Evolutionary conservation across 2,113 vertebrate species (phyloP).

Genomic region (Nyctereutes procyonoides): DNA sequence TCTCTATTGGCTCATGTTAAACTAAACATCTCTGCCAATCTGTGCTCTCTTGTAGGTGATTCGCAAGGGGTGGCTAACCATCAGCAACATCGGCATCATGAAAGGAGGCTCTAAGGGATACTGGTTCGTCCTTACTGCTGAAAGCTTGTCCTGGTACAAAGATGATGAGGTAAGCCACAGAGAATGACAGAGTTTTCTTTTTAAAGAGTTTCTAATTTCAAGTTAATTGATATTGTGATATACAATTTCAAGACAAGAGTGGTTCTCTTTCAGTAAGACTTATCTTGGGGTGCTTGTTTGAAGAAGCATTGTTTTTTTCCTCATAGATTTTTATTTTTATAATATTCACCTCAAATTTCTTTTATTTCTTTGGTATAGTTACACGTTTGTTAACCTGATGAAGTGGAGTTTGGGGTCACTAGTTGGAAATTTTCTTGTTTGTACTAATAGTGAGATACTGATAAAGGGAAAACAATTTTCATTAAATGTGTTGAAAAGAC

Average conservation of each 20-base stretch:
- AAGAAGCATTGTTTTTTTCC: neutral
- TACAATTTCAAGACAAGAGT: neutral
- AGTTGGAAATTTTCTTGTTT: neutral
- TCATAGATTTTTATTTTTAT: neutral
- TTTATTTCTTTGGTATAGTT: neutral
- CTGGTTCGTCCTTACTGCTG: slow-evolving; percentile 93
- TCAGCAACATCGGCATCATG: slow-evolving; percentile 93
- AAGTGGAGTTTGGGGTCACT: neutral
- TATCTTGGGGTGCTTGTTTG: neutral
- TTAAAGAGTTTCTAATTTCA: neutral
- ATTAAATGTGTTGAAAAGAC: slow-evolving; percentile 17
- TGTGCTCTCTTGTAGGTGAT: slow-evolving; percentile 90
- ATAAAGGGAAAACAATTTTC: neutral
- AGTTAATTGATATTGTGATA: neutral
- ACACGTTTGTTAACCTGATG: neutral
- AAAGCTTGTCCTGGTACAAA: slow-evolving; percentile 93
- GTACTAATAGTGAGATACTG: neutral
- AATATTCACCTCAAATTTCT: neutral
- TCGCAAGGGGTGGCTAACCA: slow-evolving; percentile 95
- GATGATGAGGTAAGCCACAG: slow-evolving; percentile 90
- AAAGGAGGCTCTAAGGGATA: slow-evolving; percentile 92
- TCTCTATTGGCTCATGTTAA: neutral
- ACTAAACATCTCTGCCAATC: slow-evolving; percentile 68
- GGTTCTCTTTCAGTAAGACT: neutral
- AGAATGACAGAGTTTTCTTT: neutral